Percentiles rank a stretch among this genome's conserved stretches.
These are phyloP conservation scores for Gastracanthus pulcherrimus DNA, from an alignment of 2,888 invertebrate genomes.

Conservation along the genomic window DNA sequence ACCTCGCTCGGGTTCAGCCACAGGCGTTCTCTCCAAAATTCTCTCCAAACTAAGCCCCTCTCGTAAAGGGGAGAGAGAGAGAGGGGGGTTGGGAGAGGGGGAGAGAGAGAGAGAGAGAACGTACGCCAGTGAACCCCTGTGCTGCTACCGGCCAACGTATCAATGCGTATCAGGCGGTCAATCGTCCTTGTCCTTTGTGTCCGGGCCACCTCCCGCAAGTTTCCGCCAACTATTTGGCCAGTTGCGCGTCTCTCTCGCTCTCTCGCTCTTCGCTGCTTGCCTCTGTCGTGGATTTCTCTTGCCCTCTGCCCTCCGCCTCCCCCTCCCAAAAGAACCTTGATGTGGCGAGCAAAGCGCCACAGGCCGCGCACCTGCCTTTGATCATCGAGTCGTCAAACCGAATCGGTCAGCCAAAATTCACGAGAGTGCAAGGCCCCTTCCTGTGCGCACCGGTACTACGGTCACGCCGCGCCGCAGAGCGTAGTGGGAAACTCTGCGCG, in stretches of 20 bases:
- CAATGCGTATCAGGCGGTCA: conserved; percentile 2
- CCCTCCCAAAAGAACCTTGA: conserved; percentile 36
- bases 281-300: neutral
- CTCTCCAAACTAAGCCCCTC: neutral
- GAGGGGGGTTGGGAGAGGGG: no score
- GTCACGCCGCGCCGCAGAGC: no score
- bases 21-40: conserved; percentile 7
- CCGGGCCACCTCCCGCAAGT: conserved; percentile 23
- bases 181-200: conserved; percentile 31
- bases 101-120: no score
- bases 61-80: no score
- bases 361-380: conserved; percentile 30
- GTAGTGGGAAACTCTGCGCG: neutral
- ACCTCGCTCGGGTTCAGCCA: neutral
- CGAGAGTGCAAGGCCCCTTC: neutral
- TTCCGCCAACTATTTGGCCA: conserved; percentile 18
- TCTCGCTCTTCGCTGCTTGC: neutral
- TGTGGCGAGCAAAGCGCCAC: conserved; percentile 43
- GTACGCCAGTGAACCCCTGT: no score
- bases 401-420: conserved; percentile 47
- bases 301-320: neutral
- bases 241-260: neutral
- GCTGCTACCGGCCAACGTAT: neutral
- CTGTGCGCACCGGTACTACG: no score
- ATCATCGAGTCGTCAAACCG: conserved; percentile 49